Evolutionary conservation across 2,113 vertebrate species (phyloP), one percentile per base, ranked within the genome.

Genomic region (Mesitornis unicolor): DNA sequence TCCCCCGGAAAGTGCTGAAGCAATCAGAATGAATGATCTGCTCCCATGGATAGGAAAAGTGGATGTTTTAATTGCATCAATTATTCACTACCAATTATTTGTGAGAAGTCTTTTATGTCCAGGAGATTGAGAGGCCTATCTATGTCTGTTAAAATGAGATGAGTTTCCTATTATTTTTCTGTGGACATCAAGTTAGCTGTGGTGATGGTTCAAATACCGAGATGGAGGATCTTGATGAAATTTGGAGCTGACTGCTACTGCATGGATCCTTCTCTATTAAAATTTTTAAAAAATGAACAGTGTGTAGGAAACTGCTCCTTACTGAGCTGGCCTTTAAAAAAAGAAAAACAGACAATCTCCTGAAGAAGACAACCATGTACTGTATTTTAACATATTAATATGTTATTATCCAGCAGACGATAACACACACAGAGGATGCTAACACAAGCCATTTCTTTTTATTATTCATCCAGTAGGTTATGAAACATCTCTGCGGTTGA

Each of bases 41-140:
- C 68, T 94, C 21, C 42, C 47, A 35, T 13, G 33, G 71, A 74
- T 25, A 56, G 73, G 43, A 89, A 89, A 90, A 84, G 26, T 70
- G 64, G 33, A 38, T 81, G 51, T 89, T 89, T 92, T 87, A 92
- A 95, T 95, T 92, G 74, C 77, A 68, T 87, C 81, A 89, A 4
- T 92, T 94, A 92, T 71, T 95, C 84, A 87, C 16, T 5, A 64
- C 43, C 64, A 61, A 31, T 90, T 84, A 84, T 64, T 91, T 86
- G 21, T 56, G 45, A 86, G 73, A 92, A 74, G 31, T 53, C 51
- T 67, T 86, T 95, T 84, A 74, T 40, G 51, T 77, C 69, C 33
- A 36, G 28, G 28, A 84, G 38, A 76, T 33, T 81, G n/a, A 40
- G 68, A 56, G 20, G 26, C 28, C 79, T 86, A 89, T 74, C 50